Conservation (phyloP, 2,888 invertebrate species). For the Cataglyphis rosenhaueri region DNA sequence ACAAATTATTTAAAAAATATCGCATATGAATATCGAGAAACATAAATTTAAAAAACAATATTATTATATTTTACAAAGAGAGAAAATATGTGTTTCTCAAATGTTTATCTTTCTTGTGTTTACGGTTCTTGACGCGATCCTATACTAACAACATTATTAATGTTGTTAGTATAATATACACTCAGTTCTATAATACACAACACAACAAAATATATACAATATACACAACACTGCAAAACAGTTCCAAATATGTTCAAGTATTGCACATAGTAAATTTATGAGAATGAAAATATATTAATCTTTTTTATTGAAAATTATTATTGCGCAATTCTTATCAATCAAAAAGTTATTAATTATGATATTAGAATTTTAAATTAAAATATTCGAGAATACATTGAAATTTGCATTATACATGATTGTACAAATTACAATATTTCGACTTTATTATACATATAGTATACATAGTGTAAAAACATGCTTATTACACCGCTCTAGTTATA, state of each 20-base stretch:
- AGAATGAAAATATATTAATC: not conserved
- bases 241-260: not conserved
- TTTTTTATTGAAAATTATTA: not conserved
- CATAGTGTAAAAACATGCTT: conserved; percentile 31
- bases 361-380: not conserved
- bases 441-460: not conserved
- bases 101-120: not conserved
- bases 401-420: not conserved
- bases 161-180: not conserved
- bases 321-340: not conserved
- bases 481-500: conserved; percentile 37
- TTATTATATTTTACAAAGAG: not conserved
- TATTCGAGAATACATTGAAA: not conserved
- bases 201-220: not conserved
- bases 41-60: not conserved
- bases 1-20: not conserved
- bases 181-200: too few species aligned
- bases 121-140: not conserved
- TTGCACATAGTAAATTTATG: too few species aligned
- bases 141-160: not conserved
- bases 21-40: not conserved
- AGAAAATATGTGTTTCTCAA: not conserved
- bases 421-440: conserved; percentile 31
- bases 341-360: not conserved
- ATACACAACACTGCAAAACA: not conserved